phyloP scores from a whole-genome alignment of 2,888 invertebrate genomes.

The Gastracanthus pulcherrimus region DNA sequence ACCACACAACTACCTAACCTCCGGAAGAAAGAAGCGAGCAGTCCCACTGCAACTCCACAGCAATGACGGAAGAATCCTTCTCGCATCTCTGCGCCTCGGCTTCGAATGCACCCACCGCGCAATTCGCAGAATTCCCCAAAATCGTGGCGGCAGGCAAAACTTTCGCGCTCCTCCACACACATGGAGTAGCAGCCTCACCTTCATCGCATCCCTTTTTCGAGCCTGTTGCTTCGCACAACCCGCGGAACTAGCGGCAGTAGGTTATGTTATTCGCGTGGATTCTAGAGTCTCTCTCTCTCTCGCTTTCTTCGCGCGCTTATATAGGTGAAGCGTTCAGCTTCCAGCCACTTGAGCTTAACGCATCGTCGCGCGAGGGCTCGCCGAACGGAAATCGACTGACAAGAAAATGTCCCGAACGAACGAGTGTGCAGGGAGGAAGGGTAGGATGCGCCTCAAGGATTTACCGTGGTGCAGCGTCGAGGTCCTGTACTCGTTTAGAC shows the following conservation, averaged over 20 bases:
- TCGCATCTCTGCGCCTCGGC: background rate
- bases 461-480: background rate
- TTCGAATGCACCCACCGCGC: background rate
- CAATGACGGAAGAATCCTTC: background rate
- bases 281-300: background rate
- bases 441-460: constrained; percentile 31
- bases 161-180: background rate
- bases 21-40: background rate
- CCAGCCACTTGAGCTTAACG: constrained; percentile 53
- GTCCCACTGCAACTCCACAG: background rate
- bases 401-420: constrained; percentile 41
- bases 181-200: background rate
- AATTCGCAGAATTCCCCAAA: background rate
- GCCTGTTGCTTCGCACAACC: constrained; percentile 47
- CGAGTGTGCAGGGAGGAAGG: background rate
- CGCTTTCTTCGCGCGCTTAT: background rate
- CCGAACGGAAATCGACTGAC: constrained; percentile 45
- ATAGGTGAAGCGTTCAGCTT: constrained; percentile 39
- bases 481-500: background rate
- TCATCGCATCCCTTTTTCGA: constrained; percentile 34
- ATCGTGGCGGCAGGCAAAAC: background rate
- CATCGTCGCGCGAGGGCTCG: constrained; percentile 27
- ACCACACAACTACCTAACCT: background rate
- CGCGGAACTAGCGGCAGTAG: background rate
- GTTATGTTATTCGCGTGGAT: background rate